Conservation (phyloP, 2,888 invertebrate species). For the Lapara coniferarum region DNA sequence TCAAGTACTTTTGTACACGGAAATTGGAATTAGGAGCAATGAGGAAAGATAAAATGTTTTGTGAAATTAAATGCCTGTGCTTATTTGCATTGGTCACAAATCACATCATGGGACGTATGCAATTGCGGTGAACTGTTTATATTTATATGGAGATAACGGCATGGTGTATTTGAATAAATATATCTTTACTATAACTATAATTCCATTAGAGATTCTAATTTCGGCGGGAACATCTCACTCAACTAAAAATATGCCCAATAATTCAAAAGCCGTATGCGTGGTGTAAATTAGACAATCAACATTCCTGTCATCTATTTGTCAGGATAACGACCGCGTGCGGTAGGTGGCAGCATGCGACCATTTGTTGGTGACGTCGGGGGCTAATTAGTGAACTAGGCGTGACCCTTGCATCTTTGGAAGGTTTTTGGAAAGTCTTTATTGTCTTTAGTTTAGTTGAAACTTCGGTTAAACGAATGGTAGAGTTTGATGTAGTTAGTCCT, state of each 20-base stretch:
- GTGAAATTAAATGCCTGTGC: no score
- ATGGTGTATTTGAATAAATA: no score
- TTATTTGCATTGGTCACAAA: no score
- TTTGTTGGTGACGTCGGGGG: not conserved
- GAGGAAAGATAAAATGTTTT: no score
- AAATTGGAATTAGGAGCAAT: no score
- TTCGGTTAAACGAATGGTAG: no score
- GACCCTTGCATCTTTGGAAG: not conserved
- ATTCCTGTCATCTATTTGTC: slow-evolving; percentile 21
- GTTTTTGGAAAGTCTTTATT: not conserved
- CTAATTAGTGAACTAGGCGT: slow-evolving; percentile 11
- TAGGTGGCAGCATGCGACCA: slow-evolving; percentile 10
- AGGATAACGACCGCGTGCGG: slow-evolving; percentile 17
- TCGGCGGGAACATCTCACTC: not conserved
- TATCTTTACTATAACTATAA: no score
- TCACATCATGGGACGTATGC: no score
- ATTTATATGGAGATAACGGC: no score
- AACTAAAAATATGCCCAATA: slow-evolving; percentile 4
- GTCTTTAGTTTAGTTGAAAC: not conserved
- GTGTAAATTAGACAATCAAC: slow-evolving; percentile 30
- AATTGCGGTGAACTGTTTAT: no score
- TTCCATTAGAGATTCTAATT: not conserved
- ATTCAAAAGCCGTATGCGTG: slow-evolving; percentile 24
- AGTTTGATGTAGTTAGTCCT: no score
- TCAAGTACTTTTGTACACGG: no score